Conservation (phyloP, 2,888 invertebrate species). For the Bhutanitis thaidina region DNA sequence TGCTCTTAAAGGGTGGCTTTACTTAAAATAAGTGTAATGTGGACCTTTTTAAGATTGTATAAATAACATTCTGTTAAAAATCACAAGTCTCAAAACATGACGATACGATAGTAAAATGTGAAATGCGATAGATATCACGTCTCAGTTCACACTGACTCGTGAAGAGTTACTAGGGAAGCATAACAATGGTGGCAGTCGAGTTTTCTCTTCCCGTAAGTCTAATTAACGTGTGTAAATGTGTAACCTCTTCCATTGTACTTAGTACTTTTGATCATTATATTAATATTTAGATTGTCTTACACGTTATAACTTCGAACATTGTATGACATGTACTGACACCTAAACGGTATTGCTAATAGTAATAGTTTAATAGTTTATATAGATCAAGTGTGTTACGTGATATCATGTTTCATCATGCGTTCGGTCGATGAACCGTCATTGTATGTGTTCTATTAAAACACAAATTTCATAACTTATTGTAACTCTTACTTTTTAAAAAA, state of each 20-base stretch:
- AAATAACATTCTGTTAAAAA: too few species aligned
- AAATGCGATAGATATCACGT: neutral
- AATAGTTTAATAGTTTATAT: too few species aligned
- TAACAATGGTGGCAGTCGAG: conserved; percentile 27
- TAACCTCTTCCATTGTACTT: neutral
- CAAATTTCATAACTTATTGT: too few species aligned
- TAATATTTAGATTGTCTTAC: too few species aligned
- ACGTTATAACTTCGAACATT: neutral
- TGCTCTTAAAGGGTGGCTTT: too few species aligned
- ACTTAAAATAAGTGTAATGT: too few species aligned
- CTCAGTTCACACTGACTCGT: conserved; percentile 16
- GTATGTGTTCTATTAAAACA: too few species aligned
- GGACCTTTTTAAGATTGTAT: too few species aligned
- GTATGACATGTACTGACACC: neutral
- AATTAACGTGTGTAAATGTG: conserved; percentile 17
- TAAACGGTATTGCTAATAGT: neutral
- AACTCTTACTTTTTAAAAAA: too few species aligned
- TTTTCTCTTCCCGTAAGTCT: conserved; percentile 18
- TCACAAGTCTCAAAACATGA: neutral
- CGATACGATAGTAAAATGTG: neutral
- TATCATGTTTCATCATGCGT: too few species aligned
- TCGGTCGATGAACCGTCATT: too few species aligned
- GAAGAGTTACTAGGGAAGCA: conserved; percentile 22
- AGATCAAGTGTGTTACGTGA: too few species aligned
- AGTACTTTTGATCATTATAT: neutral